These are phyloP conservation scores for Lepidocolaptes lacrymiger DNA, from an alignment of 2,797 vertebrate species.

Conservation along the genomic window DNA sequence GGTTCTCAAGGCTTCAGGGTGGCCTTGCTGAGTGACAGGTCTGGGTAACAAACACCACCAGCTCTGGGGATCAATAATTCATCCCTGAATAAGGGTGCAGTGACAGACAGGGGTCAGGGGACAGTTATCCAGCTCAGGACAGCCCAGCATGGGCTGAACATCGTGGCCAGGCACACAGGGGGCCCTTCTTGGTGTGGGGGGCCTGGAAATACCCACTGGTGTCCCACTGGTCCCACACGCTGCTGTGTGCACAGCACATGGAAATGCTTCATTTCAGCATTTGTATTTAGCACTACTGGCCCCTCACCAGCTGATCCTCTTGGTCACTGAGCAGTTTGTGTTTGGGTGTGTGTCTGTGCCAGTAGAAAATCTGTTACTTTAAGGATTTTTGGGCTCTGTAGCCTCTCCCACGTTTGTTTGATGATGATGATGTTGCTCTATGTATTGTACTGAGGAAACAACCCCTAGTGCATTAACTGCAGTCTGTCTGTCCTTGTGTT, in stretches of 20 bases:
- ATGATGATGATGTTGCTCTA: neutral
- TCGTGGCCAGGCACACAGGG: neutral
- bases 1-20: neutral
- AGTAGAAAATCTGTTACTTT: neutral
- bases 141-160: neutral
- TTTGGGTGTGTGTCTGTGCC: neutral
- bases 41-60: neutral
- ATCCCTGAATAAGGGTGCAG: neutral
- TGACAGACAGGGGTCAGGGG: neutral
- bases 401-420: neutral
- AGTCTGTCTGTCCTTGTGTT: slow-evolving; percentile 36
- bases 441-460: neutral
- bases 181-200: neutral
- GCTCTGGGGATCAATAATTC: slow-evolving; percentile 41
- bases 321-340: neutral
- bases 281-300: neutral
- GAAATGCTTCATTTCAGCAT: neutral
- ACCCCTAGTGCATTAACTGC: neutral
- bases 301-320: neutral
- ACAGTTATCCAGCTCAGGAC: neutral
- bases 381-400: neutral
- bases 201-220: accelerated
- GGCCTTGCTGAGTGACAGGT: neutral
- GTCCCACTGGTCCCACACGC: neutral
- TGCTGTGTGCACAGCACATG: neutral